These are phyloP conservation scores for Bombus huntii DNA, from an alignment of 1,140 invertebrate genomes.

Conservation along the genomic window DNA sequence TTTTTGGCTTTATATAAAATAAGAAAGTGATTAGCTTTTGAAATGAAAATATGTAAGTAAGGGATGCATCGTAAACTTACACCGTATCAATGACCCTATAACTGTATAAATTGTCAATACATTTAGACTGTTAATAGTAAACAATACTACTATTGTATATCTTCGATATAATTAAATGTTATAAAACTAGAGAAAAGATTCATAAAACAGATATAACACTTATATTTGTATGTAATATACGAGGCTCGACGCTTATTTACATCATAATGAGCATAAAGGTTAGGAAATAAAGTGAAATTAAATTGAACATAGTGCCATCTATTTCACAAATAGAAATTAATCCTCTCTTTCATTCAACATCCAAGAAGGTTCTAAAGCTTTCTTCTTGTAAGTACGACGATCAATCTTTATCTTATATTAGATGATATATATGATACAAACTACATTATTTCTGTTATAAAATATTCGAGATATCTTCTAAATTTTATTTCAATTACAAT, in stretches of 20 bases:
- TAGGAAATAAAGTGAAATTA: neutral
- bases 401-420: neutral
- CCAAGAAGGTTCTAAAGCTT: neutral
- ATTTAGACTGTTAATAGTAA: neutral
- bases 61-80: neutral
- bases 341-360: neutral
- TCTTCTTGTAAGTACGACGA: neutral
- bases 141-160: neutral
- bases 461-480: neutral
- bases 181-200: neutral
- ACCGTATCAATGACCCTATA: neutral
- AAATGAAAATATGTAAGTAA: too few species aligned
- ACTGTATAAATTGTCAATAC: neutral
- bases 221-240: neutral
- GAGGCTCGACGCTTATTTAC: neutral
- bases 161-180: neutral
- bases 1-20: too few species aligned
- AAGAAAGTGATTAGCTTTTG: too few species aligned
- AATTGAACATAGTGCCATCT: slow-evolving; percentile 13
- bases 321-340: neutral
- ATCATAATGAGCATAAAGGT: neutral
- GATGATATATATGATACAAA: neutral
- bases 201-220: neutral
- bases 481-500: neutral
- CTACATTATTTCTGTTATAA: neutral